A percentile compares a stretch with the other conserved stretches of the same genome.
phyloP scores from a whole-genome alignment of 2,113 vertebrate genomes.

The Cyanoliseus patagonus region DNA sequence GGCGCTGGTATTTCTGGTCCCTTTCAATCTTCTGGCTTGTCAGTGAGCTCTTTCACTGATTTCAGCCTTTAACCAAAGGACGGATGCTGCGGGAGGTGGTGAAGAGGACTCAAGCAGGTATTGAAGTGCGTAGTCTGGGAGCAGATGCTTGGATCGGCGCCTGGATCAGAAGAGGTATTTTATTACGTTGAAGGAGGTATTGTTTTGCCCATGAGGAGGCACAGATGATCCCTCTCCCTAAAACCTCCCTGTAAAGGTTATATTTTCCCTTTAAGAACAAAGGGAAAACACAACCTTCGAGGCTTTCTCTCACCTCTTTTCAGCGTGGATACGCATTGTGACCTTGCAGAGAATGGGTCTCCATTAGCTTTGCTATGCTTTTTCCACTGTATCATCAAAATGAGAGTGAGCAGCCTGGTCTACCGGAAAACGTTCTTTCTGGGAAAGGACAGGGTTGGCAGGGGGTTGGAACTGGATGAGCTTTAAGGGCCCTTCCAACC shows the following conservation, averaged over 20 bases:
- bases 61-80: background rate
- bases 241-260: background rate
- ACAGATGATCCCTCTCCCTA: background rate
- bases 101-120: conserved; percentile 42
- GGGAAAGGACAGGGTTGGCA: background rate
- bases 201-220: background rate
- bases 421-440: background rate
- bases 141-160: conserved; percentile 37
- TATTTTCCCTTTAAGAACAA: too few relatives aligned
- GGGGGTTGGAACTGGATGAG: background rate
- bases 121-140: background rate
- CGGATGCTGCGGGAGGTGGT: background rate
- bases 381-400: background rate
- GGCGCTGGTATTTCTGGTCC: background rate
- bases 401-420: background rate
- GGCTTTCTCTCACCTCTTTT: background rate
- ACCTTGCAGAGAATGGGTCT: background rate
- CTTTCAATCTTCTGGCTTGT: conserved; percentile 1
- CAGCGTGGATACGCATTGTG: fast-evolving
- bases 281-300: background rate
- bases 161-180: background rate
- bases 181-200: background rate
- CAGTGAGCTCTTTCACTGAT: background rate
- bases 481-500: background rate
- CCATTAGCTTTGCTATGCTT: background rate